These are phyloP conservation scores for Euschistus heros DNA, from an alignment of 1,140 invertebrate genomes.

Conservation along the genomic window DNA sequence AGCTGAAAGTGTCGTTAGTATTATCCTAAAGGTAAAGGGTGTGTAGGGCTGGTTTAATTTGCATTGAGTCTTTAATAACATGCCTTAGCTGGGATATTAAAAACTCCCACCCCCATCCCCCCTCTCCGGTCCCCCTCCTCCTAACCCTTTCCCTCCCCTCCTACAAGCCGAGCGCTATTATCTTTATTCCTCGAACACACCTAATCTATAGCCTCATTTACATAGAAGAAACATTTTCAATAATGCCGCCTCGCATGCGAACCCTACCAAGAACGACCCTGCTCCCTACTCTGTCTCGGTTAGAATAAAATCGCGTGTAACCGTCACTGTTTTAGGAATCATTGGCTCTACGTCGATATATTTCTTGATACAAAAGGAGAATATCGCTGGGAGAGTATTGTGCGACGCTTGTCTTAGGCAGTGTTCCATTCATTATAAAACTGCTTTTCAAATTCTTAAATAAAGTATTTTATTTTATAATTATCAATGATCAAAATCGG, in stretches of 20 bases:
- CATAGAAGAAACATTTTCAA: constrained; percentile 27
- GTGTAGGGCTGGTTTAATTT: constrained; percentile 21
- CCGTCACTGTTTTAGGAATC: background rate
- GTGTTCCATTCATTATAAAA: too few relatives aligned
- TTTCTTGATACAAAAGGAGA: too few relatives aligned
- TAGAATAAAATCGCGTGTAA: constrained; percentile 3
- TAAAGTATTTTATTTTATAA: too few relatives aligned
- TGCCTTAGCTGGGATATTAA: constrained; percentile 24
- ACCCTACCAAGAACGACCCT: background rate
- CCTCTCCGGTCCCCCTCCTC: constrained; percentile 12
- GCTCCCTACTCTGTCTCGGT: background rate
- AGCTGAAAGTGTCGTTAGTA: constrained; percentile 23
- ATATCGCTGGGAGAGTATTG: too few relatives aligned
- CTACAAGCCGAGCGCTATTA: constrained; percentile 16
- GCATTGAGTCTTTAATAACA: constrained; percentile 26
- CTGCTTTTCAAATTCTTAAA: too few relatives aligned
- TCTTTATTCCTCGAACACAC: constrained; percentile 27
- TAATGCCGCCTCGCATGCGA: constrained; percentile 22
- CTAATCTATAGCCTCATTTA: constrained; percentile 25
- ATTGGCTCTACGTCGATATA: too few relatives aligned
- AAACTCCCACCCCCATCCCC: constrained; percentile 14
- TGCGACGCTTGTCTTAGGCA: too few relatives aligned
- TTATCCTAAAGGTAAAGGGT: constrained; percentile 22
- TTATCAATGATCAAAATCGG: too few relatives aligned
- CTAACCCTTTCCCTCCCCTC: constrained; percentile 13